Evolutionary conservation across 2,888 invertebrate genomes (phyloP), one percentile per base, ranked within the genome.

Genomic region (Clanis bilineata): DNA sequence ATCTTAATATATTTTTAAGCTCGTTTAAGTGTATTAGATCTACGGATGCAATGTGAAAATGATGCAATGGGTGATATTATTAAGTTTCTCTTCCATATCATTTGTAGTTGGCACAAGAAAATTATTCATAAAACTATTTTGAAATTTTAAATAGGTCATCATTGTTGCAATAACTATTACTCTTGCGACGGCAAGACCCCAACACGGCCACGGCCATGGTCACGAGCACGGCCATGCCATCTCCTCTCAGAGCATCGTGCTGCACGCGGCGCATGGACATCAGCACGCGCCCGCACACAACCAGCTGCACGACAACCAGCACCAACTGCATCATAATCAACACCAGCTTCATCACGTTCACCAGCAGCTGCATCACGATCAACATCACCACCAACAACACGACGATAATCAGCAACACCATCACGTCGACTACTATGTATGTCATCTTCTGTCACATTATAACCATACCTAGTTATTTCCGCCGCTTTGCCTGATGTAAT

Each of bases 161-260:
- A 23, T 76, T 9, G 7, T 73, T 7, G 64, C 63, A 22, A 68
- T 64, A n/a, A 51, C 65, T 6, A 18, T 75, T 7, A 70, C 69
- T 3, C 65, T 70, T 4, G 69, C 72, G 9, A 62, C 64, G 23
- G 76, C 72, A 68, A 67, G 71, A 10, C 70, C 76, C 2, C 73
- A 73, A 41, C 54, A 72, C 21, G 71, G 65, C 0, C 66, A 79
- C 10, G 72, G 70, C 0, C 67, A 76, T 39, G 72, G 72, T 5
- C 71, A 79, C 12, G 72, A 71, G 9, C 73, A 70, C 9, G 72
- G 72, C 18, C 71, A 72, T 25, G 80, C 76, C 1, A 67, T 69
- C 41, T 83, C 80, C 1, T 80, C 77, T 0, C 80, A 80, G 56
- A 77, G 68, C 63, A 70, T 80, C 15, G 74, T 77, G 22, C 71